phyloP scores from a whole-genome alignment of 2,888 invertebrate species.

The Carpatolechia fugitivella region DNA sequence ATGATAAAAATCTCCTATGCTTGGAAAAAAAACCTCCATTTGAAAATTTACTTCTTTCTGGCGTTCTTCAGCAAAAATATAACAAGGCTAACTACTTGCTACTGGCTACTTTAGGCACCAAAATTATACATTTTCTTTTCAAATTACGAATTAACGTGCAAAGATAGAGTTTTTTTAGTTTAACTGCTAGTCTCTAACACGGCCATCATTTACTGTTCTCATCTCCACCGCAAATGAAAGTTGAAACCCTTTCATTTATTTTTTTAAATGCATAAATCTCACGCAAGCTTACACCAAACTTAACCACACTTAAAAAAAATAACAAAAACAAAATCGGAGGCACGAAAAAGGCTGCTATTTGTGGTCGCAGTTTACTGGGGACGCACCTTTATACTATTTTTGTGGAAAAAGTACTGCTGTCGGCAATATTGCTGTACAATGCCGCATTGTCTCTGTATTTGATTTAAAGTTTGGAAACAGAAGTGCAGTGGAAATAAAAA shows the following conservation, averaged over 20 bases:
- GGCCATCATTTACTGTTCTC: neutral
- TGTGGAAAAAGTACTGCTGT: neutral
- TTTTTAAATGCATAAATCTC: slow-evolving; percentile 11
- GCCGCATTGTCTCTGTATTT: neutral
- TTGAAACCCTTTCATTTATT: slow-evolving; percentile 5
- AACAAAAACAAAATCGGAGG: slow-evolving; percentile 44
- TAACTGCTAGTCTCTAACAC: neutral
- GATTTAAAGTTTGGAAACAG: neutral
- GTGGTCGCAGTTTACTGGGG: slow-evolving; percentile 57
- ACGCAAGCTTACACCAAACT: slow-evolving; percentile 6
- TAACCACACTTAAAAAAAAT: slow-evolving; percentile 27
- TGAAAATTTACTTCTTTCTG: too few relatives aligned
- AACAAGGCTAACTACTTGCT: too few relatives aligned
- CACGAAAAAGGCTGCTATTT: slow-evolving; percentile 57
- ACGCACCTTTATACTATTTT: slow-evolving; percentile 46
- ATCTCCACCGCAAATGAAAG: neutral
- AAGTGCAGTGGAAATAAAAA: neutral
- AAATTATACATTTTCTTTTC: too few relatives aligned
- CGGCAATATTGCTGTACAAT: neutral
- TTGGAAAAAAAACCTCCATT: too few relatives aligned
- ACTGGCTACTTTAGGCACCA: too few relatives aligned
- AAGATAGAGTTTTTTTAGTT: neutral
- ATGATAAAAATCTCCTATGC: too few relatives aligned
- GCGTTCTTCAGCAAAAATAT: too few relatives aligned
- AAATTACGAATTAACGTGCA: too few relatives aligned